Conservation (phyloP, 2,888 invertebrate species). For the Hesperia comma region DNA sequence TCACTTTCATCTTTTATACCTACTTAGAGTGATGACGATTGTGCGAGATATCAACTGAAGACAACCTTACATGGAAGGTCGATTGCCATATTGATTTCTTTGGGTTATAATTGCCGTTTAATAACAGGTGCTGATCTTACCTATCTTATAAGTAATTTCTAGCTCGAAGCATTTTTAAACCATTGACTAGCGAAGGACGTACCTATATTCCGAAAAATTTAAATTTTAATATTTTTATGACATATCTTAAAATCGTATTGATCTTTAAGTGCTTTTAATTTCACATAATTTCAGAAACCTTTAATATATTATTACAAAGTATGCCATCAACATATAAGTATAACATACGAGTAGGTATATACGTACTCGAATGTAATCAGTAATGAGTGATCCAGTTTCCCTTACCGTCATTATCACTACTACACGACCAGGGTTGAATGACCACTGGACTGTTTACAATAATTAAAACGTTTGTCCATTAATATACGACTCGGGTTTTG, state of each 20-base stretch:
- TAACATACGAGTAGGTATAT: no score
- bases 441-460: conserved; percentile 39
- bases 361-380: conserved; percentile 29
- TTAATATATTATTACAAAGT: neutral
- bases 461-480: conserved; percentile 33
- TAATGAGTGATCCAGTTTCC: conserved; percentile 32
- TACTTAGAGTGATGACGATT: neutral
- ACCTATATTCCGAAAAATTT: no score
- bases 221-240: no score
- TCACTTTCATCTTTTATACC: conserved; percentile 12
- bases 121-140: neutral
- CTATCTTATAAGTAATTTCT: neutral
- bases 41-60: neutral
- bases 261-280: no score
- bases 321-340: conserved; percentile 13
- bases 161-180: neutral
- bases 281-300: no score
- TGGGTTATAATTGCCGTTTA: neutral
- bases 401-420: conserved; percentile 33
- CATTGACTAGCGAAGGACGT: neutral
- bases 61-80: conserved; percentile 19
- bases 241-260: no score
- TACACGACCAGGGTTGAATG: conserved; percentile 38
- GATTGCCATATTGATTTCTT: conserved; percentile 11
- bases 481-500: conserved; percentile 17